Conservation (phyloP, 2,797 vertebrate species). For the Halcyon leucocephala region DNA sequence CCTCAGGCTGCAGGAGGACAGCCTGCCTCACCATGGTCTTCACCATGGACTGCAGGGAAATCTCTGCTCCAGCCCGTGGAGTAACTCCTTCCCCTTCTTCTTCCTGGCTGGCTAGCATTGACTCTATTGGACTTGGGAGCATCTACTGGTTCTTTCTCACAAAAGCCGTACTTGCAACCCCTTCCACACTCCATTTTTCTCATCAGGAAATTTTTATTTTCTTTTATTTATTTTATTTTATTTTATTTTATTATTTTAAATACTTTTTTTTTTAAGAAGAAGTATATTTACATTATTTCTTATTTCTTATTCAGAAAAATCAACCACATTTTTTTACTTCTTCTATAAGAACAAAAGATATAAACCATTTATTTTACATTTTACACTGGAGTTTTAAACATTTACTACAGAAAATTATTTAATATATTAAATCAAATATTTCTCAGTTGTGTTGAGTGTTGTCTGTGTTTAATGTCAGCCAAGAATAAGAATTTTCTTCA, state of each 20-base stretch:
- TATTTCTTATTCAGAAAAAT: neutral
- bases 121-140: rapidly evolving
- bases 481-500: neutral
- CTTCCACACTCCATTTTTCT: neutral
- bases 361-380: neutral
- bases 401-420: neutral
- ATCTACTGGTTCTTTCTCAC: neutral
- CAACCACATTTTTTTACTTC: neutral
- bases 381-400: neutral
- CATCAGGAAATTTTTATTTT: neutral
- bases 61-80: rapidly evolving
- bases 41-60: rapidly evolving
- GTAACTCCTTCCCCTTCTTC: neutral
- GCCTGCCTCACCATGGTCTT: neutral
- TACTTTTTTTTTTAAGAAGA: neutral
- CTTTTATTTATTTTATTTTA: neutral
- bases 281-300: neutral
- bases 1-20: neutral
- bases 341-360: neutral
- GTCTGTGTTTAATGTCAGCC: neutral
- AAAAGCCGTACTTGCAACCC: rapidly evolving
- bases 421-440: neutral
- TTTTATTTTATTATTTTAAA: neutral
- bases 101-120: neutral
- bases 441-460: neutral